Evolutionary conservation across 2,113 vertebrate genomes (phyloP).

Genomic region (Danionella cerebrum): DNA sequence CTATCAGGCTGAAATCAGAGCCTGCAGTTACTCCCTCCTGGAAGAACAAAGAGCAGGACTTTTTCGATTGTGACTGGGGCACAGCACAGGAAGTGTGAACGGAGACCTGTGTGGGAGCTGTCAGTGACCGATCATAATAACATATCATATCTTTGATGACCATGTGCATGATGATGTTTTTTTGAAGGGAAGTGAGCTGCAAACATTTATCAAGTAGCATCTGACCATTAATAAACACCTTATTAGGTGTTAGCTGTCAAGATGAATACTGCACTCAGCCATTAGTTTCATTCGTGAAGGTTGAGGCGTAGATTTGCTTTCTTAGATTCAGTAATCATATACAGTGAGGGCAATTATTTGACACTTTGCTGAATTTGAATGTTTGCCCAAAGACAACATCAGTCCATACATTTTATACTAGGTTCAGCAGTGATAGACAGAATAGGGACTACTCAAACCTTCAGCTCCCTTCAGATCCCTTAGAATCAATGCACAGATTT

Average conservation of each 20-base stretch:
- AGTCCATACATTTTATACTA: too few species aligned
- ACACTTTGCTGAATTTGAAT: too few species aligned
- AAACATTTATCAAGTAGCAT: neutral
- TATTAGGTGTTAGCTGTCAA: neutral
- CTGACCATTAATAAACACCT: neutral
- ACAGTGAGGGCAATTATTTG: too few species aligned
- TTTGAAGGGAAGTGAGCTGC: neutral
- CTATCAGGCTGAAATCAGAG: constrained; percentile 61
- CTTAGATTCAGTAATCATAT: too few species aligned
- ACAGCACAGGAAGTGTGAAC: neutral
- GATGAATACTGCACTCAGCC: neutral
- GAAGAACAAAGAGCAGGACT: constrained; percentile 44
- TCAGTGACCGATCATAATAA: neutral
- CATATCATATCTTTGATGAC: neutral
- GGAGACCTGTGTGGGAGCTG: neutral
- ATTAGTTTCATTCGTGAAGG: too few species aligned
- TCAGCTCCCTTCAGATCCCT: too few species aligned
- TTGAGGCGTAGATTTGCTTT: too few species aligned
- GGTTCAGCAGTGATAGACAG: too few species aligned
- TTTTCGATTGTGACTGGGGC: constrained; percentile 40
- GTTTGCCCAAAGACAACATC: too few species aligned
- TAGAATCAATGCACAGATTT: too few species aligned
- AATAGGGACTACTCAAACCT: too few species aligned
- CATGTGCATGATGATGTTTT: neutral
- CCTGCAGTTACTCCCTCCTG: constrained; percentile 42